Evolutionary conservation across 2,113 vertebrate genomes (phyloP).

Genomic region (Echinops telfairi): DNA sequence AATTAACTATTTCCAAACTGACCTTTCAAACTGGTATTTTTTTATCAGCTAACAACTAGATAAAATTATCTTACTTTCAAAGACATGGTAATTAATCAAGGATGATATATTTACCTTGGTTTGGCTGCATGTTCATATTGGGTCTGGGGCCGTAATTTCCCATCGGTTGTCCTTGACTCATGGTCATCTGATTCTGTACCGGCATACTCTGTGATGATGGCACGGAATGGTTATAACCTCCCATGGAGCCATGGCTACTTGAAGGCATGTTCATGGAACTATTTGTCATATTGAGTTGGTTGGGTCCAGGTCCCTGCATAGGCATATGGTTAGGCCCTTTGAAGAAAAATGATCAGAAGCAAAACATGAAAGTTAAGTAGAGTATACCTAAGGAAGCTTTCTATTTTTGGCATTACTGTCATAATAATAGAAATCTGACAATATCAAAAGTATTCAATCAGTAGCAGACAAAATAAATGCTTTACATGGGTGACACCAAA

Average conservation of each 20-base stretch:
- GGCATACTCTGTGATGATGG: constrained; percentile 96
- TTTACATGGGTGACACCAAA: constrained; percentile 24
- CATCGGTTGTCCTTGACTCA: constrained; percentile 98
- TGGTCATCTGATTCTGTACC: constrained; percentile 97
- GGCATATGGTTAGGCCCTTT: constrained; percentile 98
- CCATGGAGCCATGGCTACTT: constrained; percentile 96
- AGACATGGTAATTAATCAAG: not conserved
- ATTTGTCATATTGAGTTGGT: constrained; percentile 95
- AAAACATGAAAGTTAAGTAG: constrained; percentile 64
- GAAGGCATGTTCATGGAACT: constrained; percentile 97
- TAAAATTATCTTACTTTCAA: not conserved
- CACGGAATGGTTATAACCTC: constrained; percentile 96
- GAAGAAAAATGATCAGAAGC: constrained; percentile 77
- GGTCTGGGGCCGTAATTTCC: constrained; percentile 97
- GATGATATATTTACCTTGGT: constrained; percentile 91
- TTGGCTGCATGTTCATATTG: constrained; percentile 98
- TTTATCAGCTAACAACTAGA: constrained; percentile 30
- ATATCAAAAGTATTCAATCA: constrained; percentile 8
- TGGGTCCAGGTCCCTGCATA: constrained; percentile 98
- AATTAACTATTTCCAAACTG: constrained; percentile 36
- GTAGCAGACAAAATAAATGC: not conserved
- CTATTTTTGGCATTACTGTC: not conserved
- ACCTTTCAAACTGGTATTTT: not conserved
- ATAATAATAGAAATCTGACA: not conserved
- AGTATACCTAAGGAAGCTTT: not conserved